phyloP scores from a whole-genome alignment of 92 coral and sea anemone genomes.

The Scolanthus callimorphus region DNA sequence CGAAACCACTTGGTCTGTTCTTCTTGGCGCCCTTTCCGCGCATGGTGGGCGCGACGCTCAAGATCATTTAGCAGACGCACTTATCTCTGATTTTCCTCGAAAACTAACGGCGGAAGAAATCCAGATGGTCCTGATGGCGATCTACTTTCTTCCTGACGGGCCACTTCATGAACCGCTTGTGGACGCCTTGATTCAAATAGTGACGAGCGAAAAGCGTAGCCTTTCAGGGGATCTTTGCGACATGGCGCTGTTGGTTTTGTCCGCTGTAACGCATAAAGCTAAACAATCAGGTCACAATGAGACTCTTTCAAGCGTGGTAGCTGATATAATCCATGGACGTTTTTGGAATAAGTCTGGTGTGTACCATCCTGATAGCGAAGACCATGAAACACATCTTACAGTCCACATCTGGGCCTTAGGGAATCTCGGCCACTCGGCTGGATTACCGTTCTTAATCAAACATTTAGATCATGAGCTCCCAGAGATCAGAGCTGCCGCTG shows the following conservation, averaged over 20 bases:
- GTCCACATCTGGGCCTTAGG: conserved; percentile 92
- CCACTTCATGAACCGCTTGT: conserved; percentile 57
- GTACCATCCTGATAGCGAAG: conserved; percentile 47
- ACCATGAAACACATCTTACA: conserved; percentile 65
- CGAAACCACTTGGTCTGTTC: conserved; percentile 76
- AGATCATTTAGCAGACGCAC: conserved; percentile 48
- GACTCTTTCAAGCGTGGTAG: conserved; percentile 49
- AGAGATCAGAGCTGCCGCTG: conserved; percentile 70
- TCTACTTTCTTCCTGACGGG: conserved; percentile 72
- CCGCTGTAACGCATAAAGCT: conserved; percentile 56
- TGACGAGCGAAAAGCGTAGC: conserved; percentile 17
- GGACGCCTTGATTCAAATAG: conserved; percentile 43
- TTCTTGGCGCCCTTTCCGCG: conserved; percentile 55
- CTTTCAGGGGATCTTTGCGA: conserved; percentile 43
- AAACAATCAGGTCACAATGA: conserved; percentile 67
- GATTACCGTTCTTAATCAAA: conserved; percentile 49
- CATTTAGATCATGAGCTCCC: conserved; percentile 83
- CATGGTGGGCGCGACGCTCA: conserved; percentile 62
- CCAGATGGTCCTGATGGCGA: conserved; percentile 49
- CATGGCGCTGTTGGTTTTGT: conserved; percentile 72
- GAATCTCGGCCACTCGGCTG: conserved; percentile 72
- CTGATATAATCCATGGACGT: conserved; percentile 58
- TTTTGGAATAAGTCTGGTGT: conserved; percentile 58
- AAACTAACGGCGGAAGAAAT: conserved; percentile 64
- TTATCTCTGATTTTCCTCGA: conserved; percentile 44